Evolutionary conservation across 2,113 vertebrate species (phyloP).

Genomic region (Bubo scandiacus): DNA sequence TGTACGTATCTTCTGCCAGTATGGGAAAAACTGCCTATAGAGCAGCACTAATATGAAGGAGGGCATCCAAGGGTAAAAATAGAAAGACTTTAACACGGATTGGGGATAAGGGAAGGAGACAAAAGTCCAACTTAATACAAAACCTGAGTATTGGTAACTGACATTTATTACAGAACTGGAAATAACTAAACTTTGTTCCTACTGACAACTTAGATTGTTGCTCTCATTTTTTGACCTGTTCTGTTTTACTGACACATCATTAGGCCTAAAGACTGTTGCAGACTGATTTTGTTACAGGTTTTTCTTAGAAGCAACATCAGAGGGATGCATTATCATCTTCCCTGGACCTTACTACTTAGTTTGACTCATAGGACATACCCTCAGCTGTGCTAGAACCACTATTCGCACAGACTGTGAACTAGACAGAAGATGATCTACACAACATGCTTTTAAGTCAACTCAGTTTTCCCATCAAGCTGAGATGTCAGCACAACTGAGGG

Average conservation of each 20-base stretch:
- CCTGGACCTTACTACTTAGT: neutral
- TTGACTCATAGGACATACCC: neutral
- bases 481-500: neutral
- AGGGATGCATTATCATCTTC: neutral
- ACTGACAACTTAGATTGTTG: neutral
- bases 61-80: neutral
- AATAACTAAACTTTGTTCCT: neutral
- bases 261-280: neutral
- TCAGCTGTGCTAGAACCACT: neutral
- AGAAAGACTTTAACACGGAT: neutral
- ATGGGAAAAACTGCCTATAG: neutral
- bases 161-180: neutral
- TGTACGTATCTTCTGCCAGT: conserved; percentile 51
- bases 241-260: neutral
- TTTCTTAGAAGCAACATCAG: neutral
- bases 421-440: neutral
- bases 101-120: neutral
- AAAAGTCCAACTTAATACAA: neutral
- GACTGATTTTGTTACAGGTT: neutral
- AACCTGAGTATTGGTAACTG: neutral
- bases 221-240: neutral
- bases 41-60: neutral
- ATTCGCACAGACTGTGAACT: neutral
- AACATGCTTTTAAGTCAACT: neutral
- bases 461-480: neutral